Base-by-base conservation (phyloP, 2,113 vertebrate species). In the Tachysurus vachellii region DNA sequence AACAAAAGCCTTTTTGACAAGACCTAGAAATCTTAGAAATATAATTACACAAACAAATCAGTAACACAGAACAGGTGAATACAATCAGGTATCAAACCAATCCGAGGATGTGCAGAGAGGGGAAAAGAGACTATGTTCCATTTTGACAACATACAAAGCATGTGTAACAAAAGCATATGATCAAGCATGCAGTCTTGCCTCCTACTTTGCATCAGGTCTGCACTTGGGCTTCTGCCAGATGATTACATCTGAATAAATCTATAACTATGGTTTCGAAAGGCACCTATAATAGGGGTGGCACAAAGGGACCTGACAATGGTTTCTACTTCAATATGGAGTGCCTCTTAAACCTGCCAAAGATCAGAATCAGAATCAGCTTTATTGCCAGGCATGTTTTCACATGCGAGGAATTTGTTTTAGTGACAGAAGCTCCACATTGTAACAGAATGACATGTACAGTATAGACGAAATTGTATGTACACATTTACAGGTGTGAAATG, bases 161-260 rank as follows among this genome's bases (percentile, higher is more conserved):
- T 36, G 36, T 36, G 47, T 12, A 47, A 47, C 66, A 31, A 70
- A 70, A 70, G 28, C 66, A 47, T 47, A 12, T 47, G 71, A 47
- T 76, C 11, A 26, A 75, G 36, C 68, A 71, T 76, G 71, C 42
- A 76, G 71, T 76, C 71, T 76, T 76, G 71, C 21, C 21, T 76
- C 26, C 71, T 50, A 76, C 17, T 76, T 76, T 47, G 19, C 14
- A 5, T 31, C 66, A 26, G 42, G 10, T 47, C 42, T 76, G 21
- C 9, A 44, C 36, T 76, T 76, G 36, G 42, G 71, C 16, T 11
- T 17, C 71, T 75, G 71, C 42, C 42, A 47, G 71, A 50, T 47
- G 68, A 36, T 71, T 71, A 19, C 68, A 42, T 71, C 17, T 36
- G 42, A 76, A 76, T 76, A 76, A 76, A 76, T 76, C 71, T 47